phyloP scores from a whole-genome alignment of 2,888 invertebrate species.

The Heliconius sara region DNA sequence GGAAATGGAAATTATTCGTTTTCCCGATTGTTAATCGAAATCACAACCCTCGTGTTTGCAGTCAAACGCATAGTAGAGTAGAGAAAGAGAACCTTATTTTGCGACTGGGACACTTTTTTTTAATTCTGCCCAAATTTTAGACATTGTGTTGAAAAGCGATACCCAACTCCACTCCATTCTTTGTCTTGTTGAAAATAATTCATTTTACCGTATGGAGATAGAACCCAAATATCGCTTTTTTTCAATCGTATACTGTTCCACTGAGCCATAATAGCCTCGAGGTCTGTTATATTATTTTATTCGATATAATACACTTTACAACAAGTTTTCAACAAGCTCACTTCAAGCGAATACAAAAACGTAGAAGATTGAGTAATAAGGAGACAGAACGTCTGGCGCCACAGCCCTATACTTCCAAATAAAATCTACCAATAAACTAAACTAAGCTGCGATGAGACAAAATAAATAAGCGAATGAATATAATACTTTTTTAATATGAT shows the following conservation, averaged over 20 bases:
- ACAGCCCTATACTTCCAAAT: slow-evolving; percentile 7
- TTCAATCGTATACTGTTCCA: too few species aligned
- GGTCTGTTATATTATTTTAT: neutral
- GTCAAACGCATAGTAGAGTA: too few species aligned
- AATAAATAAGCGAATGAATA: neutral
- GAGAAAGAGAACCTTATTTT: too few species aligned
- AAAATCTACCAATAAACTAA: slow-evolving; percentile 8
- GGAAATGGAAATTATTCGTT: neutral
- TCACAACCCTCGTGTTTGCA: neutral
- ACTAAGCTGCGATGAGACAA: neutral
- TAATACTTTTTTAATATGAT: neutral
- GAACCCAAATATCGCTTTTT: neutral
- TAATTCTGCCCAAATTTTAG: too few species aligned
- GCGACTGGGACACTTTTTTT: too few species aligned
- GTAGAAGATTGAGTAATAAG: slow-evolving; percentile 13
- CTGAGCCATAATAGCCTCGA: neutral
- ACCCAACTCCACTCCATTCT: too few species aligned
- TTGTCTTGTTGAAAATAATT: too few species aligned
- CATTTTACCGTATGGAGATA: too few species aligned
- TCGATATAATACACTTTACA: neutral
- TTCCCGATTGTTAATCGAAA: neutral
- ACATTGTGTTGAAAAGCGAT: too few species aligned
- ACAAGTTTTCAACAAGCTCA: neutral
- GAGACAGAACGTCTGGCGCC: slow-evolving; percentile 28
- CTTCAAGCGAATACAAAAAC: neutral